Percentiles rank a stretch among this genome's conserved stretches.
Conservation (phyloP, 2,113 vertebrate species). For the Rhadina sibilatrix region DNA sequence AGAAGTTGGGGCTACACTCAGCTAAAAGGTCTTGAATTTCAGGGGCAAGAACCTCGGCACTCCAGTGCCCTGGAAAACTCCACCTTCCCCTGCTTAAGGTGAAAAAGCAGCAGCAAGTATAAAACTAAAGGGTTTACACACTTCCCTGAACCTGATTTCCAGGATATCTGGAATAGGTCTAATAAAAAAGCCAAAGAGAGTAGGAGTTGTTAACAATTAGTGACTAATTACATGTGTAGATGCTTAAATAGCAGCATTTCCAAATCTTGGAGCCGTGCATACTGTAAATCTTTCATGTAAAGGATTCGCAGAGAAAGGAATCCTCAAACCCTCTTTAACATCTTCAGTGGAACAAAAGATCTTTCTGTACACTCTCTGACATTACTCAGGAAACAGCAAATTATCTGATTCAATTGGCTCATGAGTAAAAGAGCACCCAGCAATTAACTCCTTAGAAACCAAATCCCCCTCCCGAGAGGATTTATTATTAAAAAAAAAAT, state of each 20-base stretch:
- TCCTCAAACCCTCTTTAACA: not conserved
- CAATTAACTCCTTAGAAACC: constrained; percentile 1
- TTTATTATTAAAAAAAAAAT: not conserved
- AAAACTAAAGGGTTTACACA: not conserved
- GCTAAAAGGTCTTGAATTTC: not conserved
- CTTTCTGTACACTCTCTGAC: constrained; percentile 7
- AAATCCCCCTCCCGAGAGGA: not conserved
- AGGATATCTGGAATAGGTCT: not conserved
- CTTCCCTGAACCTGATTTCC: not conserved
- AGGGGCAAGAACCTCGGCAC: not conserved
- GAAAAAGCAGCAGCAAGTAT: not conserved
- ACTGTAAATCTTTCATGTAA: not conserved
- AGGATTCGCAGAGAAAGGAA: constrained; percentile 15
- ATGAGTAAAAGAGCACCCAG: not conserved
- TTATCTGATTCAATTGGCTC: constrained; percentile 20
- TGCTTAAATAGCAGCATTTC: not conserved
- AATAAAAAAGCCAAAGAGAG: not conserved
- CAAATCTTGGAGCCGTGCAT: not conserved
- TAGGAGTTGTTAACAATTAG: not conserved
- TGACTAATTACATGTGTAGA: not conserved
- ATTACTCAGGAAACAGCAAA: constrained; percentile 47
- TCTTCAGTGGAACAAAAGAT: constrained; percentile 37
- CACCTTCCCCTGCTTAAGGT: not conserved
- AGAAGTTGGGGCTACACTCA: not conserved
- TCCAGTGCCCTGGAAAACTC: not conserved